Percentiles rank a stretch among this genome's conserved stretches.
Evolutionary conservation across 2,888 invertebrate species (phyloP).

Genomic region (Dynastes maya): DNA sequence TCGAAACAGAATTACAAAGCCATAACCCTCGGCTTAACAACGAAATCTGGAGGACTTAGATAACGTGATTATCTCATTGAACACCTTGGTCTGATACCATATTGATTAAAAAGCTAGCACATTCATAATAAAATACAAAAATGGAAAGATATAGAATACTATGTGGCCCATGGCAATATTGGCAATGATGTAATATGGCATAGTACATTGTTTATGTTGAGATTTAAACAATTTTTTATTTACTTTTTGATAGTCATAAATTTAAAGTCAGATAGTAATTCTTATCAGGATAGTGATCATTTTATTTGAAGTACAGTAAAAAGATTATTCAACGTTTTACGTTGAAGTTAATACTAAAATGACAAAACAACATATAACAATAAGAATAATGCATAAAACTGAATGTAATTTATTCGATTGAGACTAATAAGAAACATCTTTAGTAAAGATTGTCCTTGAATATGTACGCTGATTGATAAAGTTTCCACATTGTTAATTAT

Average conservation of each 20-base stretch:
- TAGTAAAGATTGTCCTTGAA: no score
- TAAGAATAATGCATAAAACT: no score
- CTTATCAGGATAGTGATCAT: neutral
- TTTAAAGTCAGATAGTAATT: neutral
- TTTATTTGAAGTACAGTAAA: no score
- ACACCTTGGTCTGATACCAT: constrained; percentile 12
- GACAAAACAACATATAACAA: no score
- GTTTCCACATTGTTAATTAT: no score
- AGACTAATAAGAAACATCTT: no score
- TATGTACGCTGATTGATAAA: no score
- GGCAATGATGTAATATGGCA: no score
- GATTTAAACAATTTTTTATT: neutral
- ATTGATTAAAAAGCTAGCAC: neutral
- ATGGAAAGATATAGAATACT: neutral
- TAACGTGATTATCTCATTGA: constrained; percentile 23
- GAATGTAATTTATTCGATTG: no score
- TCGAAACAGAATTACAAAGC: neutral
- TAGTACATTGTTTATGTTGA: neutral
- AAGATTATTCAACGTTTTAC: no score
- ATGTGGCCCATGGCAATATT: neutral
- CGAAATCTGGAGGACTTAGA: constrained; percentile 20
- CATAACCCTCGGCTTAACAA: constrained; percentile 4
- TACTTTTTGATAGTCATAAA: neutral
- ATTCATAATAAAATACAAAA: neutral
- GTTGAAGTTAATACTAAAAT: no score